These are phyloP conservation scores for Acanthopagrus latus DNA, from an alignment of 2,797 vertebrate species.

Conservation along the genomic window DNA sequence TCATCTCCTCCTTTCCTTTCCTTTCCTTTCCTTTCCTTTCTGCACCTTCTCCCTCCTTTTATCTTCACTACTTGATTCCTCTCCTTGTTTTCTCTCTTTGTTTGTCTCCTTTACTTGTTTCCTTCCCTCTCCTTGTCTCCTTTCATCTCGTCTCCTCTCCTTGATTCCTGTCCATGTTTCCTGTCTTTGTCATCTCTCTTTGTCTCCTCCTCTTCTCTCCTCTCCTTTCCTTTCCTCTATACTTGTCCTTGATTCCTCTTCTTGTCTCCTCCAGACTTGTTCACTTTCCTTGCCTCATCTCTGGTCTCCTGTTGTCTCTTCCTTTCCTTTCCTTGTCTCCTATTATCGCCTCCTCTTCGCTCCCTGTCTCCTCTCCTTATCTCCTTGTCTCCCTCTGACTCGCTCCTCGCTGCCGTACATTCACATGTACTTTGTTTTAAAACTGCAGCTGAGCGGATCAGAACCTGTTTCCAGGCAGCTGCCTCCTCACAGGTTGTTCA, in stretches of 20 bases:
- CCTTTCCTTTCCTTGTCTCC: neutral
- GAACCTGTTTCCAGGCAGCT: neutral
- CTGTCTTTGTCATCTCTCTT: neutral
- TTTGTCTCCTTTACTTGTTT: neutral
- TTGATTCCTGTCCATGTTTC: neutral
- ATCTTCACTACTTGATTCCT: neutral
- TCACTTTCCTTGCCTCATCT: too few relatives aligned
- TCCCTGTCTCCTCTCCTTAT: neutral
- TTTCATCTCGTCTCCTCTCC: neutral
- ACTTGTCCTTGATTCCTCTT: too few relatives aligned
- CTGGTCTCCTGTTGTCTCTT: neutral
- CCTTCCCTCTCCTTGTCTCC: neutral
- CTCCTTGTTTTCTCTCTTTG: neutral
- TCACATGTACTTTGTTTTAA: slow-evolving; percentile 35
- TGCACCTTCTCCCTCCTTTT: neutral
- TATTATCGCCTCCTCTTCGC: neutral
- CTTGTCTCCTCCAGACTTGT: neutral
- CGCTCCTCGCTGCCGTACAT: slow-evolving; percentile 39
- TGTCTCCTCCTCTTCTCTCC: neutral
- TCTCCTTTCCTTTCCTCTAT: neutral
- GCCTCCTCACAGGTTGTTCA: neutral
- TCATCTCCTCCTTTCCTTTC: too few relatives aligned
- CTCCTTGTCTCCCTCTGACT: neutral
- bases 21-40: too few relatives aligned
- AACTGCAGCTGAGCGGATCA: neutral